phyloP scores from a whole-genome alignment of 2,888 invertebrate species.

The Tenthredo livida region DNA sequence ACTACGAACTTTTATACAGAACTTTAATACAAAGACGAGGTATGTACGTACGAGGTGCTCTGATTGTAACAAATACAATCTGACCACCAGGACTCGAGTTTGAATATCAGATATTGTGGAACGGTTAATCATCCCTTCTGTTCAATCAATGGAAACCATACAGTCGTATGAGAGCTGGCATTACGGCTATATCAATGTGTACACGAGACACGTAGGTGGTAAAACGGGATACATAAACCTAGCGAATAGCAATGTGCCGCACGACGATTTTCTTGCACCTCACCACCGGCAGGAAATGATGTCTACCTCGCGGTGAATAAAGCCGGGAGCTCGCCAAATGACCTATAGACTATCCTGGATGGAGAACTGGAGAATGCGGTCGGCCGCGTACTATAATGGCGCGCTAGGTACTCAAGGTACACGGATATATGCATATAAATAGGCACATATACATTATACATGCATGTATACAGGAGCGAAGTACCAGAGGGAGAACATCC shows the following conservation, averaged over 20 bases:
- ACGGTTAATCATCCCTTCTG: neutral
- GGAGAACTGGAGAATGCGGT: constrained; percentile 45
- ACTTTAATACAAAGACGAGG: neutral
- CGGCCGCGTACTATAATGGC: constrained; percentile 19
- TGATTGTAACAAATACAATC: neutral
- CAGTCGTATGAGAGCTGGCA: neutral
- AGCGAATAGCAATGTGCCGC: constrained; percentile 12
- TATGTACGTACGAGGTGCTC: neutral
- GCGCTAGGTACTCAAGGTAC: constrained; percentile 44
- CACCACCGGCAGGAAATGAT: constrained; percentile 40
- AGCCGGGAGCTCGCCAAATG: constrained; percentile 33
- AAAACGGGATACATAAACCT: neutral
- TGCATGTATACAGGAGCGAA: constrained; percentile 10
- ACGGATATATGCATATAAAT: constrained; percentile 21
- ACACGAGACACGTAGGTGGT: neutral
- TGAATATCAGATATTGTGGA: constrained; percentile 8
- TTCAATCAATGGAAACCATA: neutral
- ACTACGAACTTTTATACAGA: neutral
- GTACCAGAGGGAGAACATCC: constrained; percentile 25
- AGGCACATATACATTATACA: constrained; percentile 7
- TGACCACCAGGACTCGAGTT: neutral
- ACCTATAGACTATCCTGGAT: constrained; percentile 32
- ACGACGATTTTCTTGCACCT: constrained; percentile 28
- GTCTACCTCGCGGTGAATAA: constrained; percentile 30
- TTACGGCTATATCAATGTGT: neutral